A percentile compares a stretch with the other conserved stretches of the same genome.
phyloP scores from a whole-genome alignment of 2,888 invertebrate species.

The Auanema sp. region DNA sequence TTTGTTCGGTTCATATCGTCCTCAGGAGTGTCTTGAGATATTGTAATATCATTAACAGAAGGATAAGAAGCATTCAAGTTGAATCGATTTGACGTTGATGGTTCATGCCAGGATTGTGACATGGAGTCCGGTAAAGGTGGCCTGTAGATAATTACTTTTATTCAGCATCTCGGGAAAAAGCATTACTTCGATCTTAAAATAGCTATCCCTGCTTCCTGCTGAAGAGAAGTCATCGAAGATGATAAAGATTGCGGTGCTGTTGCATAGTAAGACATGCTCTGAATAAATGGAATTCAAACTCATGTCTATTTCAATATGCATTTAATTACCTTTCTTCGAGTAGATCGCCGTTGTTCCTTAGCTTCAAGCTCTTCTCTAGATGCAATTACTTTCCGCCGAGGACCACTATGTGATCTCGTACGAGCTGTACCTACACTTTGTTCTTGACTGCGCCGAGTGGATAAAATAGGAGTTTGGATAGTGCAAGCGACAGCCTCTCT shows the following conservation, averaged over 20 bases:
- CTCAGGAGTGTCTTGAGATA: constrained; percentile 5
- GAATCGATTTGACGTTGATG: constrained; percentile 5
- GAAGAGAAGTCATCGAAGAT: constrained; percentile 22
- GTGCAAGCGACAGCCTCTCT: constrained; percentile 34
- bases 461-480: constrained; percentile 23
- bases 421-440: constrained; percentile 21
- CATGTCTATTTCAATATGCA: not conserved
- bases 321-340: constrained; percentile 5
- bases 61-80: not conserved
- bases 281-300: not conserved
- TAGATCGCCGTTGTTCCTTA: constrained; percentile 13
- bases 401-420: constrained; percentile 28
- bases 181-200: not conserved
- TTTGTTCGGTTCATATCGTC: constrained; percentile 30
- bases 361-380: constrained; percentile 19
- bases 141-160: constrained; percentile 8
- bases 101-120: constrained; percentile 46
- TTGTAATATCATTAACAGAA: not conserved
- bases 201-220: not conserved
- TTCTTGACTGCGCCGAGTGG: constrained; percentile 15
- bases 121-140: constrained; percentile 26
- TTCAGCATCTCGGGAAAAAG: not conserved
- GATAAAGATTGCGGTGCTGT: constrained; percentile 21
- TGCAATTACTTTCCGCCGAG: constrained; percentile 26
- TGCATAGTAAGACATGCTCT: constrained; percentile 16